Percentiles rank a stretch among this genome's conserved stretches.
Evolutionary conservation across 2,797 vertebrate species (phyloP).

Genomic region (Pangasius sanitwongsei): DNA sequence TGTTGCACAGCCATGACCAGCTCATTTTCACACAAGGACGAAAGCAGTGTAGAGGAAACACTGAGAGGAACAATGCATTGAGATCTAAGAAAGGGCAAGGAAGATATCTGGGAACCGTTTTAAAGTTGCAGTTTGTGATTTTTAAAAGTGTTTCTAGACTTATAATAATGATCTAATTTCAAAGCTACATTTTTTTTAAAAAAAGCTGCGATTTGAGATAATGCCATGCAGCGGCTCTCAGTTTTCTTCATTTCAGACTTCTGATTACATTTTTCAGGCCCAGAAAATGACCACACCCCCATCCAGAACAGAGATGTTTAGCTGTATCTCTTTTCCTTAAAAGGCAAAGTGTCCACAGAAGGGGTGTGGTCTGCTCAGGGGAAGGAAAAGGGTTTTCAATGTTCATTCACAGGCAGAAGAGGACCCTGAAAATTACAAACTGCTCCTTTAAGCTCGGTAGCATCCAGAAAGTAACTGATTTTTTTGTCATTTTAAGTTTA

Average conservation of each 20-base stretch:
- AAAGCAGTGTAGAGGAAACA: background rate
- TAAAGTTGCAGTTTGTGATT: conserved; percentile 17
- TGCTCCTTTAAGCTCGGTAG: conserved; percentile 4
- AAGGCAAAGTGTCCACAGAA: background rate
- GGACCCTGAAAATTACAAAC: background rate
- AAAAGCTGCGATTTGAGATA: background rate
- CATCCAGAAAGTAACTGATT: background rate
- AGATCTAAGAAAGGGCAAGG: conserved; percentile 41
- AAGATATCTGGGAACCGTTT: conserved; percentile 47
- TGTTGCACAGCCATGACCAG: conserved; percentile 43
- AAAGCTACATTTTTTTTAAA: too few species aligned
- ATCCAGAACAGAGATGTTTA: background rate
- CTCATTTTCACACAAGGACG: conserved; percentile 21
- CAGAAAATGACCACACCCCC: background rate
- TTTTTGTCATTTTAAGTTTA: background rate
- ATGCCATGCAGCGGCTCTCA: background rate
- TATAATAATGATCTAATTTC: background rate
- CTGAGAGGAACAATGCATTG: conserved; percentile 1
- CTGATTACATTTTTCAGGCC: background rate
- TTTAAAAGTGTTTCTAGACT: background rate
- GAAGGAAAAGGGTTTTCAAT: background rate
- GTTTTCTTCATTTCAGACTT: background rate
- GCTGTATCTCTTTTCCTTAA: background rate
- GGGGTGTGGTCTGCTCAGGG: background rate
- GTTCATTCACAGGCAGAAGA: background rate